Base-by-base conservation (phyloP, 2,888 invertebrate species). In the Autographa pulchrina region DNA sequence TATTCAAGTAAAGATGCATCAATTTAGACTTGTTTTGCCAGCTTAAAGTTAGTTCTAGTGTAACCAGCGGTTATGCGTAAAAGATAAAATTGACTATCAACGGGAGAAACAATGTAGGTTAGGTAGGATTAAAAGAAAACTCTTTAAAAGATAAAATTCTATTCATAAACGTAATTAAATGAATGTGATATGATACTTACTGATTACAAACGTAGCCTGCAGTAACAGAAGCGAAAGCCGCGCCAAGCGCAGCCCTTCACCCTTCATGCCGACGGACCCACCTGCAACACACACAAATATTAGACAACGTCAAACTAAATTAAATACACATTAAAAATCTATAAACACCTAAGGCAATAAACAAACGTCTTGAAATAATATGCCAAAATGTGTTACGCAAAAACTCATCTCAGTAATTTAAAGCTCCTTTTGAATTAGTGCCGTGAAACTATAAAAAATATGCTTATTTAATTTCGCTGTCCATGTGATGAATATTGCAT, bases 201-300 rank as follows among this genome's bases (percentile, higher is more conserved):
- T 92, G 68, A 94, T 88, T 48, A 90, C 95, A 70, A 91, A 87
- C 41, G 95, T 90, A 68, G 92, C 91, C 82, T 96, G 95, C 73
- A 96, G 78, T 82, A 94, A 85, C 70, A 96, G 85, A 78, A 95
- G 85, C 88, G 91, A 92, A 79, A 95, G 90, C 90, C 89, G 93
- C 92, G 94, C 93, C 78, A 92, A 82, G 90, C 93, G 93, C 91
- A 94, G 92, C 91, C 91, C 90, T 79, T 92, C 93, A 84, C 91
- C 91, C 89, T 87, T 91, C 96, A 96, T 96, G 74, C 84, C 90
- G 91, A 88, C 83, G 84, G 72, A 80, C 82, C 88, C 88, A 88
- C 89, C 94, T 94, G 90, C 7, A 85, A 87, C 5, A 62, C 35
- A 81, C 2, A 48, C 60, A 7, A 14, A 0, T 18, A 56, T 77